These are phyloP conservation scores for Drosophila malerkotliana DNA, from an alignment of 1,140 invertebrate genomes.

Conservation along the genomic window DNA sequence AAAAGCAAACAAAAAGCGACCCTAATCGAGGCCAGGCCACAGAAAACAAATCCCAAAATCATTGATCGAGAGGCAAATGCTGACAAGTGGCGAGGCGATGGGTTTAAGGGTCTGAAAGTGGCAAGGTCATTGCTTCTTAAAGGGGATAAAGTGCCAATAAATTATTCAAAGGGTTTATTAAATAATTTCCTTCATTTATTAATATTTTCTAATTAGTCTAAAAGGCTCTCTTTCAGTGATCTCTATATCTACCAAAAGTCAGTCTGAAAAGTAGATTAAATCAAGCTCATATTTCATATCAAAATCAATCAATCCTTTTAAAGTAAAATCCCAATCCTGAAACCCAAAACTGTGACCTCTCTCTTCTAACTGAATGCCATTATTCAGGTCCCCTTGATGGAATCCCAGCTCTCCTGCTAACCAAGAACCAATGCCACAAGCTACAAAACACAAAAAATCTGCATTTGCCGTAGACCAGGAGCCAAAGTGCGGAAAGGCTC, in stretches of 20 bases:
- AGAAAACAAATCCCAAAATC: slow-evolving; percentile 48
- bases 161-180: background rate
- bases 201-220: too few relatives aligned
- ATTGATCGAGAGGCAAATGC: slow-evolving; percentile 42
- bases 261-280: too few relatives aligned
- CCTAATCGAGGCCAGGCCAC: slow-evolving; percentile 45
- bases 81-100: slow-evolving; percentile 32
- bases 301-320: background rate
- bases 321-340: background rate
- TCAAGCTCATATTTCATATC: too few relatives aligned
- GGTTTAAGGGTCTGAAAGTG: background rate
- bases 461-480: slow-evolving; percentile 43
- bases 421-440: slow-evolving; percentile 5
- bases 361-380: background rate
- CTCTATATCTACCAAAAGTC: too few relatives aligned
- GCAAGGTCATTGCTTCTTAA: background rate
- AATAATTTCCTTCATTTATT: background rate
- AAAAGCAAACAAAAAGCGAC: slow-evolving; percentile 19
- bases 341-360: background rate
- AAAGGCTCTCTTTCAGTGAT: too few relatives aligned
- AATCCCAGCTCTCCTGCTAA: slow-evolving; percentile 22
- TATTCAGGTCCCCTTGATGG: background rate
- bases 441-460: slow-evolving; percentile 34
- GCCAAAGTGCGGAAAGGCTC: slow-evolving; percentile 21
- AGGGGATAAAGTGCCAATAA: background rate